Evolutionary conservation across 2,113 vertebrate genomes (phyloP).

Genomic region (Coracopsis vasa): DNA sequence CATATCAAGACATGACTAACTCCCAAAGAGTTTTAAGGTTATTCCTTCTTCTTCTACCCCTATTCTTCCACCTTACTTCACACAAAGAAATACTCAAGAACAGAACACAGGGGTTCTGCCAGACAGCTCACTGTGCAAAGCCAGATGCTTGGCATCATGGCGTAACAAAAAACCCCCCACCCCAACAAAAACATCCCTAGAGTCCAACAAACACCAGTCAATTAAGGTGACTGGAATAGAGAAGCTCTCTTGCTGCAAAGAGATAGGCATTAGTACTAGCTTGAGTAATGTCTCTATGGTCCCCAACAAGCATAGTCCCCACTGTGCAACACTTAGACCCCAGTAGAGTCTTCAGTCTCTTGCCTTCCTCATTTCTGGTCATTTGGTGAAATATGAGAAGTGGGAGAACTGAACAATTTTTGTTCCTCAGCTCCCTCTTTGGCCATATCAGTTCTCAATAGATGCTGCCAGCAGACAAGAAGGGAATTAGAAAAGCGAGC

Average conservation of each 20-base stretch:
- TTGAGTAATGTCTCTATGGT: not conserved
- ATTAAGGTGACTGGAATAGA: not conserved
- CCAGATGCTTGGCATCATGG: not conserved
- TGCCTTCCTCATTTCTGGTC: not conserved
- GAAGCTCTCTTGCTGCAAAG: not conserved
- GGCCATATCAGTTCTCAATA: not conserved
- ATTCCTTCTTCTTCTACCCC: not conserved
- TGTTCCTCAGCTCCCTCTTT: not conserved
- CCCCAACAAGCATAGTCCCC: not conserved
- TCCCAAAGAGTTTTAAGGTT: not conserved
- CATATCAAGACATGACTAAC: rapidly evolving
- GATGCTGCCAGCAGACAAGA: not conserved
- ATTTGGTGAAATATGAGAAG: not conserved
- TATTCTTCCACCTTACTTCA: not conserved
- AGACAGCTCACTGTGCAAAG: not conserved
- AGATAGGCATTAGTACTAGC: not conserved
- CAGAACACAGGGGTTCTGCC: not conserved
- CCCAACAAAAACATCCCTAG: not conserved
- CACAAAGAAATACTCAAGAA: not conserved
- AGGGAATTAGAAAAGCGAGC: not conserved
- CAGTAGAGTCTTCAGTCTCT: rapidly evolving
- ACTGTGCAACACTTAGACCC: not conserved
- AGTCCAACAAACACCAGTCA: not conserved
- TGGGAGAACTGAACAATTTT: not conserved
- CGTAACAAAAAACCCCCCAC: rapidly evolving